Conservation (phyloP, 2,797 vertebrate genomes). For the Remorina albescens region DNA sequence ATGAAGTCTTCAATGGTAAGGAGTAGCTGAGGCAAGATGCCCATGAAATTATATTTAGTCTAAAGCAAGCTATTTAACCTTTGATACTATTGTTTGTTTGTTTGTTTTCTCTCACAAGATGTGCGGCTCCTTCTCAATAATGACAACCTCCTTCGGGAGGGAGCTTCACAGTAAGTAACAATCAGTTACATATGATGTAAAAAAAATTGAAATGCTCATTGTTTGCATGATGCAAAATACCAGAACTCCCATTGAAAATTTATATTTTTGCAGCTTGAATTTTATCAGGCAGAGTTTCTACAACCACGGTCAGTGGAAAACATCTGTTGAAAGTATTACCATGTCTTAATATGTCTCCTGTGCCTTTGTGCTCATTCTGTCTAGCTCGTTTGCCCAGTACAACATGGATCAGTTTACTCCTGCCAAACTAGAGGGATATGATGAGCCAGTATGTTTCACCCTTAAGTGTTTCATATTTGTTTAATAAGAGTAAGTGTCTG, state of each 20-base stretch:
- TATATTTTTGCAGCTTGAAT: not conserved
- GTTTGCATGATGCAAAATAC: not conserved
- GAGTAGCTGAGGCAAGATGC: conserved; percentile 33
- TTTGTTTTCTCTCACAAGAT: conserved; percentile 84
- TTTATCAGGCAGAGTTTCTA: not conserved
- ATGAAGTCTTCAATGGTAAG: conserved; percentile 99
- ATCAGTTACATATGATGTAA: not conserved
- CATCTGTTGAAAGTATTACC: not conserved
- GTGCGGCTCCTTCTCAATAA: conserved; percentile 98
- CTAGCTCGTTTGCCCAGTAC: conserved; percentile 98
- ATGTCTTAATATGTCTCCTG: not conserved
- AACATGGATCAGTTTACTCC: conserved; percentile 99
- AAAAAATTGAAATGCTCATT: not conserved
- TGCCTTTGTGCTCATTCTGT: conserved; percentile 30
- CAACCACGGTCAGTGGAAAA: not conserved
- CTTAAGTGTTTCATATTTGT: not conserved
- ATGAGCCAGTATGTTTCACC: conserved; percentile 90
- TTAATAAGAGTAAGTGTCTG: not conserved
- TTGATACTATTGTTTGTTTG: conserved; percentile 2
- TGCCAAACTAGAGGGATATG: conserved; percentile 95
- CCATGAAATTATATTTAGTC: not conserved
- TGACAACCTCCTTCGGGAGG: conserved; percentile 98
- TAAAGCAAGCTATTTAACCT: not conserved
- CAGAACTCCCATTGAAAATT: not conserved
- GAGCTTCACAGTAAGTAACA: conserved; percentile 95